A percentile compares a stretch with the other conserved stretches of the same genome.
Evolutionary conservation across 1,140 invertebrate species (phyloP).

Genomic region (Elysia chlorotica): DNA sequence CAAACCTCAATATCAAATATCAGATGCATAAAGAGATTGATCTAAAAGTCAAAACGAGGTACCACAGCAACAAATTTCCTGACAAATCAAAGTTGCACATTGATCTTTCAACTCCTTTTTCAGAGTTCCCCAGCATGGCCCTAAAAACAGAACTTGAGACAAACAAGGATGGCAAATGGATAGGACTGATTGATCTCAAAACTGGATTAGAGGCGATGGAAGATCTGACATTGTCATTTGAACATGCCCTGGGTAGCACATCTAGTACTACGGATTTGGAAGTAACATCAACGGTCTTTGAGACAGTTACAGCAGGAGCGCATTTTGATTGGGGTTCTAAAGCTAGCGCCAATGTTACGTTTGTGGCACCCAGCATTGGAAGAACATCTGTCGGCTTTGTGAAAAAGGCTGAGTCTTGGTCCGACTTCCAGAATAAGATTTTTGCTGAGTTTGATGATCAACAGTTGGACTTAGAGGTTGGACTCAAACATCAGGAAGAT

Average conservation of each 20-base stretch:
- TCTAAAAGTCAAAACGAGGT: background rate
- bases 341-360: background rate
- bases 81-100: conserved; percentile 5
- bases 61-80: conserved; percentile 6
- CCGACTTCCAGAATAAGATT: conserved; percentile 4
- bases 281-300: background rate
- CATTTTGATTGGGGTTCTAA: conserved; percentile 18
- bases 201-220: background rate
- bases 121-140: conserved; percentile 9
- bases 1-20: conserved; percentile 1
- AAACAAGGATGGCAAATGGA: conserved; percentile 8
- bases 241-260: background rate
- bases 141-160: background rate
- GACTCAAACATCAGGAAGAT: conserved; percentile 6
- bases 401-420: conserved; percentile 10
- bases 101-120: conserved; percentile 15
- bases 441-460: conserved; percentile 1
- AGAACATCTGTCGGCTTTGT: conserved; percentile 2
- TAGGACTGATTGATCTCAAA: background rate
- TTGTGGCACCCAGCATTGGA: conserved; percentile 4
- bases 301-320: conserved; percentile 27
- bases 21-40: conserved; percentile 2
- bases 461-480: conserved; percentile 4
- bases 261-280: conserved; percentile 9
- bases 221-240: background rate